Conservation (phyloP, 1,140 invertebrate species). For the Leptinotarsa undecemlineata region DNA sequence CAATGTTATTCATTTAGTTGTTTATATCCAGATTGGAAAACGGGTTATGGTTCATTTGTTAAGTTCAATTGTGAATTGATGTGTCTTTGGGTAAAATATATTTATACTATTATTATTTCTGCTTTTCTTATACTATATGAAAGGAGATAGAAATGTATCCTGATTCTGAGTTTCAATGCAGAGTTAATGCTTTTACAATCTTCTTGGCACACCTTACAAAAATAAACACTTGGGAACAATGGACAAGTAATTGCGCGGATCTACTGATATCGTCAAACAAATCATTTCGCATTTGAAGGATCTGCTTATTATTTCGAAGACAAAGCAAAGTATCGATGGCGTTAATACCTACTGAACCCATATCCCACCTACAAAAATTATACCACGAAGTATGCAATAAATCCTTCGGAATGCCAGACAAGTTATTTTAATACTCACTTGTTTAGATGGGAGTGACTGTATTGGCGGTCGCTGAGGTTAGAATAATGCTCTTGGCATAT, state of each 20-base stretch:
- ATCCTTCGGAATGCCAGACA: background rate
- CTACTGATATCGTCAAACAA: background rate
- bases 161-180: too few species aligned
- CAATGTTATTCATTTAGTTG: too few species aligned
- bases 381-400: background rate
- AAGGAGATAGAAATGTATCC: too few species aligned
- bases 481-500: background rate
- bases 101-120: too few species aligned
- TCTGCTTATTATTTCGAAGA: slow-evolving; percentile 1
- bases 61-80: too few species aligned
- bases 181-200: too few species aligned
- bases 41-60: too few species aligned
- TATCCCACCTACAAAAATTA: slow-evolving; percentile 8
- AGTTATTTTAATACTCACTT: slow-evolving; percentile 4
- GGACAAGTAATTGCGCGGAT: background rate
- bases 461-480: background rate
- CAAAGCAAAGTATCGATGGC: background rate
- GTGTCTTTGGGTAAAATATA: too few species aligned
- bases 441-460: slow-evolving; percentile 2
- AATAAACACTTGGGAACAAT: background rate
- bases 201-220: too few species aligned
- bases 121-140: too few species aligned
- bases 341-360: background rate
- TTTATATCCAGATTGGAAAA: too few species aligned
- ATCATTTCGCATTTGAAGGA: background rate